phyloP scores from a whole-genome alignment of 2,797 vertebrate genomes.

The Loris lydekkerianus region DNA sequence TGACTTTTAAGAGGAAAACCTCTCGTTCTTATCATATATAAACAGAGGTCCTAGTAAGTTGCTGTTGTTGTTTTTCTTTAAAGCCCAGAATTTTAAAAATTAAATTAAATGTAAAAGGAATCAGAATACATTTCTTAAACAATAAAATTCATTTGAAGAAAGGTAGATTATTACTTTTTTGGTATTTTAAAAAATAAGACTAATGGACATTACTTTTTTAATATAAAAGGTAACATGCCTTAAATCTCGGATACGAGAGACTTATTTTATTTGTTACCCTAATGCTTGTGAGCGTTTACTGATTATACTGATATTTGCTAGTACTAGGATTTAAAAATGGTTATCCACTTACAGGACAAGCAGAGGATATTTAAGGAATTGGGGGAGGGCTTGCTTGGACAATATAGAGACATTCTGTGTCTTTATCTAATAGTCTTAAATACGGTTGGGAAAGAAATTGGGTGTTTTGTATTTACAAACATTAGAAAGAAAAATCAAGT shows the following conservation, averaged over 20 bases:
- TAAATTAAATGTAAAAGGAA: conserved; percentile 60
- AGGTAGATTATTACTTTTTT: not conserved
- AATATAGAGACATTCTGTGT: not conserved
- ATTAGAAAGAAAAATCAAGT: not conserved
- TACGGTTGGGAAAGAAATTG: not conserved
- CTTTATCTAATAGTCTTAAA: not conserved
- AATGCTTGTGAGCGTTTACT: not conserved
- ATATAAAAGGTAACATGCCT: conserved; percentile 3
- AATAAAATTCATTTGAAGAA: not conserved
- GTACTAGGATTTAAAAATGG: conserved; percentile 27
- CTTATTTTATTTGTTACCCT: not conserved
- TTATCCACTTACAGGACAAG: not conserved
- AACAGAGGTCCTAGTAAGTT: conserved; percentile 38
- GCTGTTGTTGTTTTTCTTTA: not conserved
- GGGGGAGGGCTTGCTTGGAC: not conserved
- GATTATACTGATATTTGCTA: not conserved
- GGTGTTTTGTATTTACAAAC: conserved; percentile 31
- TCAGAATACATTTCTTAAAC: not conserved
- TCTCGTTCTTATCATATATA: conserved; percentile 78
- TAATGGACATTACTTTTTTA: not conserved
- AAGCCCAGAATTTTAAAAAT: conserved; percentile 54
- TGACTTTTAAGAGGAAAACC: conserved; percentile 66
- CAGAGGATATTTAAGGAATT: not conserved
- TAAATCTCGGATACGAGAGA: not conserved
- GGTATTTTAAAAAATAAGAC: not conserved